Percentiles rank a stretch among this genome's conserved stretches.
Evolutionary conservation across 30 jellyfish, hydroid and myxozoan species (phyloP).

Genomic region (Hydractinia symbiolongicarpus): DNA sequence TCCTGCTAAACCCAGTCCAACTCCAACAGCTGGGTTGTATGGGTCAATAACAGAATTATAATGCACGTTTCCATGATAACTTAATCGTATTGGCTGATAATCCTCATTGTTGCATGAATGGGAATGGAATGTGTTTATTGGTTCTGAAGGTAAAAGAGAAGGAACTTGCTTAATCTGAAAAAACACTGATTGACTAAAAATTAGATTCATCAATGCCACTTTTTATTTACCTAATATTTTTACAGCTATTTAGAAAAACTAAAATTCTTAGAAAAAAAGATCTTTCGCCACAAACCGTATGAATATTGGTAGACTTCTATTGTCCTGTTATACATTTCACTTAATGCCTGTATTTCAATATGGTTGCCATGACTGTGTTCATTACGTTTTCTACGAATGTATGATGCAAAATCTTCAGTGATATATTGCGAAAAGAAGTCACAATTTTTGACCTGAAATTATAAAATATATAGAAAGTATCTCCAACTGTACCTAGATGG

Average conservation of each 20-base stretch:
- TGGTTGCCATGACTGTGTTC: constrained; percentile 93
- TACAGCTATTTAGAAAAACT: too few species aligned
- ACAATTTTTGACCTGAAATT: constrained; percentile 62
- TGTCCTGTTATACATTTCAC: constrained; percentile 91
- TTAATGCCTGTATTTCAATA: constrained; percentile 90
- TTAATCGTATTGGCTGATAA: constrained; percentile 81
- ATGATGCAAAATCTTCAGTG: constrained; percentile 86
- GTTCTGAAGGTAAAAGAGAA: constrained; percentile 46
- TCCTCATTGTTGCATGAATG: constrained; percentile 60
- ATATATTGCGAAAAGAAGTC: constrained; percentile 88
- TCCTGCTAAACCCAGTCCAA: constrained; percentile 97
- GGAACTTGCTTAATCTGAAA: not conserved
- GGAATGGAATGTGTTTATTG: constrained; percentile 78
- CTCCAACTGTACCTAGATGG: too few species aligned
- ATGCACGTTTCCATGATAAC: constrained; percentile 93
- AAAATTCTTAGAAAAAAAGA: not conserved
- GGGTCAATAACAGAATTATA: constrained; percentile 92
- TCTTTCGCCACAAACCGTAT: constrained; percentile 30
- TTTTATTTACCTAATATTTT: too few species aligned
- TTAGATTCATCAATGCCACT: not conserved
- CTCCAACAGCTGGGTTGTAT: constrained; percentile 95
- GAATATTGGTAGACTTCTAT: constrained; percentile 83
- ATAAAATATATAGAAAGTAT: not conserved
- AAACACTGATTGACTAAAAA: not conserved
- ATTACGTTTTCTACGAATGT: constrained; percentile 77